These are phyloP conservation scores for Lordiphosa andalusiaca DNA, from an alignment of 2,888 invertebrate species.

Conservation along the genomic window DNA sequence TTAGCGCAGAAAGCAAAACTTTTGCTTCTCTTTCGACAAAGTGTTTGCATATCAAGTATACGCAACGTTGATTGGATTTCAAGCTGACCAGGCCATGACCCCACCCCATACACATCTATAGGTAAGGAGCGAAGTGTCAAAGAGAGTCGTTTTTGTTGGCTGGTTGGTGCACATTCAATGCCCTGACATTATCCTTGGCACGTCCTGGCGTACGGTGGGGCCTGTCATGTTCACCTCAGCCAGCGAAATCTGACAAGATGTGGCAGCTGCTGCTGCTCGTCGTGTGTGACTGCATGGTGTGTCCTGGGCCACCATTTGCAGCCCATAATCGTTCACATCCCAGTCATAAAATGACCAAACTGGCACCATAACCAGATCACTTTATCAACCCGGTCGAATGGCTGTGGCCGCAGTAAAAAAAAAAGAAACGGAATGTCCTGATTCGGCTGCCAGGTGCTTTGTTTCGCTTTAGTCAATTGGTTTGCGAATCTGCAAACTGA, in stretches of 20 bases:
- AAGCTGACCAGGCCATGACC: conserved; percentile 45
- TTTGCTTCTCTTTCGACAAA: conserved; percentile 20
- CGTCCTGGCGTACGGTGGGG: conserved; percentile 40
- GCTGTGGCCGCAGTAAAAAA: conserved; percentile 10
- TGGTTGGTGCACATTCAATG: conserved; percentile 21
- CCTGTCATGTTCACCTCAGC: conserved; percentile 60
- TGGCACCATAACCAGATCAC: conserved; percentile 42
- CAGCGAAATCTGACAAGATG: conserved; percentile 62
- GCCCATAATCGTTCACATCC: conserved; percentile 58
- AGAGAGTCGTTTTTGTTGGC: conserved; percentile 7
- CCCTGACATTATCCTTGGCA: conserved; percentile 64
- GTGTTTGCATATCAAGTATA: conserved; percentile 51
- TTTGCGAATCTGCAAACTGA: not conserved
- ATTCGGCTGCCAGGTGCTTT: conserved; percentile 6
- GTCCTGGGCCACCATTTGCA: conserved; percentile 24
- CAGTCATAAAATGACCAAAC: conserved; percentile 58
- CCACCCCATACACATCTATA: not conserved
- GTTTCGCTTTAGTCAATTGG: conserved; percentile 8
- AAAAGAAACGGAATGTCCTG: conserved; percentile 5
- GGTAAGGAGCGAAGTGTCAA: not conserved
- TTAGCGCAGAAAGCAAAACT: conserved; percentile 38
- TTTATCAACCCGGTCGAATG: conserved; percentile 35
- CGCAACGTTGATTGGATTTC: conserved; percentile 69
- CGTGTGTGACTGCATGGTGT: conserved; percentile 15
- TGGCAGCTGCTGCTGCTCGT: conserved; percentile 58